Evolutionary conservation across 2,113 vertebrate genomes (phyloP).

Genomic region (Atherinomorus stipes): DNA sequence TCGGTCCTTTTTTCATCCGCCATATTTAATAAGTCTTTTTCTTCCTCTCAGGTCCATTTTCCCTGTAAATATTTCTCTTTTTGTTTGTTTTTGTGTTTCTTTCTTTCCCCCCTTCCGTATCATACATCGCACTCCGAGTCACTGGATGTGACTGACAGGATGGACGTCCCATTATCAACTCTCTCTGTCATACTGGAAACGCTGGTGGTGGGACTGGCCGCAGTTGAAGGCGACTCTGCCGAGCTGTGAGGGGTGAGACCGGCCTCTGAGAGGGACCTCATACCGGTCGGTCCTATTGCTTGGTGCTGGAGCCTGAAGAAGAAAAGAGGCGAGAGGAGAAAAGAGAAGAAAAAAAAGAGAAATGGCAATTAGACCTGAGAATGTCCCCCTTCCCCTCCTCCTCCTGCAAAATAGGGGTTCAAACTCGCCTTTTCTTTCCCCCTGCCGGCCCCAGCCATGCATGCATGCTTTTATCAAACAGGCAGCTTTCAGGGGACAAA

Average conservation of each 20-base stretch:
- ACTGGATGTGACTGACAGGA: constrained; percentile 99
- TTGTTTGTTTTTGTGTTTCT: constrained; percentile 76
- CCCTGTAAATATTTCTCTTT: constrained; percentile 87
- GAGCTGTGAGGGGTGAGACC: constrained; percentile 97
- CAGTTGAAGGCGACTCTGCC: constrained; percentile 97
- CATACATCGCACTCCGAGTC: constrained; percentile 99
- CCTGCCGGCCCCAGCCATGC: constrained; percentile 74
- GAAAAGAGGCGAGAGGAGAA: constrained; percentile 47
- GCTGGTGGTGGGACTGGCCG: constrained; percentile 98
- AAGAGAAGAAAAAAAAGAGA: constrained; percentile 56
- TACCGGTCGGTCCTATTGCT: constrained; percentile 97
- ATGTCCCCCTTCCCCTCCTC: constrained; percentile 65
- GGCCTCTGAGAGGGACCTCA: constrained; percentile 96
- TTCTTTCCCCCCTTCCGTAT: constrained; percentile 79
- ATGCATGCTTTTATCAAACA: constrained; percentile 78
- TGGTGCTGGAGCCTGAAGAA: constrained; percentile 95
- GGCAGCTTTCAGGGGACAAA: constrained; percentile 75
- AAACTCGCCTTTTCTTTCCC: constrained; percentile 73
- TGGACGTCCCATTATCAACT: constrained; percentile 96
- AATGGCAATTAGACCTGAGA: constrained; percentile 80
- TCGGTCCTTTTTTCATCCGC: constrained; percentile 85
- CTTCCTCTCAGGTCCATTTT: constrained; percentile 85
- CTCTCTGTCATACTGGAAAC: constrained; percentile 97
- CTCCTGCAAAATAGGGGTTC: constrained; percentile 76
- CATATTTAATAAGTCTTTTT: constrained; percentile 87